A percentile compares a stretch with the other conserved stretches of the same genome.
These are phyloP conservation scores for Lagenorhynchus albirostris DNA, from an alignment of 2,113 vertebrate genomes.

Conservation along the genomic window DNA sequence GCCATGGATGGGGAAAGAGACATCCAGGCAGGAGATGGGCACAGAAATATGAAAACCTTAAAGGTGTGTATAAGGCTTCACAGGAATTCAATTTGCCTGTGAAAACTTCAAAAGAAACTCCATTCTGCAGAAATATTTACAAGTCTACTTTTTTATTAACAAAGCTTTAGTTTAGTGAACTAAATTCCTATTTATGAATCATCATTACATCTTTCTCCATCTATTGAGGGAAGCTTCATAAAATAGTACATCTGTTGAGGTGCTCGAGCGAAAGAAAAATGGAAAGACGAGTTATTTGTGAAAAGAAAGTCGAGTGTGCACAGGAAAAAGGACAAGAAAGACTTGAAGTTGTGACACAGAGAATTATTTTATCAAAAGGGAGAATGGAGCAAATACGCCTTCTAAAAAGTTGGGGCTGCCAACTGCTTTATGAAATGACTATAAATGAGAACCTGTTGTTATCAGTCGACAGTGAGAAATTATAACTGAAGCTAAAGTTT, in stretches of 20 bases:
- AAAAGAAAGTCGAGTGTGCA: neutral
- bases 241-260: neutral
- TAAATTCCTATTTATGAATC: neutral
- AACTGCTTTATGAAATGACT: neutral
- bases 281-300: neutral
- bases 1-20: neutral
- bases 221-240: neutral
- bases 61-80: neutral
- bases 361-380: neutral
- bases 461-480: neutral
- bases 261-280: neutral
- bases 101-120: neutral
- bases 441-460: neutral
- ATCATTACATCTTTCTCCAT: neutral
- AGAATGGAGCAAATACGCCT: neutral
- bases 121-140: neutral
- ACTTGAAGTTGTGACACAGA: neutral
- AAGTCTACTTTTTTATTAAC: neutral
- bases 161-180: neutral
- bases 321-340: neutral
- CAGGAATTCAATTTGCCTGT: neutral
- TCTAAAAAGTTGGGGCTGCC: neutral
- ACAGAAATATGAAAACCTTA: neutral
- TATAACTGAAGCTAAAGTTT: neutral
- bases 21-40: neutral